Evolutionary conservation across 2,113 vertebrate genomes (phyloP), one percentile per base, ranked within the genome.

Genomic region (Ardeotis arabs): DNA sequence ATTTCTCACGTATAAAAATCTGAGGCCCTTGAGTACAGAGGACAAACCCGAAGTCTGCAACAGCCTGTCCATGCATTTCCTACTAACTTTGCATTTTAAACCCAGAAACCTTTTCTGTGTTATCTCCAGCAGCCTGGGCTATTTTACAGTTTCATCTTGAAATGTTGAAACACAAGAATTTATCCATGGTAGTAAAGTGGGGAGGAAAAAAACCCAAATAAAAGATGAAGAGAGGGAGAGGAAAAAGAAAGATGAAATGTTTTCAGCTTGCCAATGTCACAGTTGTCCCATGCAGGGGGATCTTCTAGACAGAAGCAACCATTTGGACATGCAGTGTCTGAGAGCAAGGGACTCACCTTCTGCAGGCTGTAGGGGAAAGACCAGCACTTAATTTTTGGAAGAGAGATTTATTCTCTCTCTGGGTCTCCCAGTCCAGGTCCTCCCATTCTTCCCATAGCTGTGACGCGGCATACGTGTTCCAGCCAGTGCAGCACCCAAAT

Each of bases 401-500:
- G 49, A 62, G 39, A 39, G 11, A 8, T 49, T 25, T 83, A 28
- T 33, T 68, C 18, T 77, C 19, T 41, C 37, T 53, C 47, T 35
- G 29, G 14, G 7, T 39, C 28, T 70, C 56, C 60, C 41, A 55
- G 19, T 4, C n/a, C 31, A 4, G 5, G 15, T 47, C 52, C 62
- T 41, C 5, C 1, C 2, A 15, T 7, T 3, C 0, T 29, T 14
- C 24, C 44, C 24, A 50, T 2, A 35, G 55, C 56, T 28, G 28
- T 15, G 7, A 56, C 44, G 37, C 2, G 6, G 25, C n/a, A 16
- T 9, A 11, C 9, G 10, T 5, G 11, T 23, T 59, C 53, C 82
- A 72, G 58, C 7, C 52, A n/a, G 29, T 5, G 53, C 31, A 74
- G 27, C 35, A 44, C 33, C 63, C 59, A 45, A 16, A 37, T 12